phyloP scores from a whole-genome alignment of 2,888 invertebrate species.

The Drosophila glabriapex region DNA sequence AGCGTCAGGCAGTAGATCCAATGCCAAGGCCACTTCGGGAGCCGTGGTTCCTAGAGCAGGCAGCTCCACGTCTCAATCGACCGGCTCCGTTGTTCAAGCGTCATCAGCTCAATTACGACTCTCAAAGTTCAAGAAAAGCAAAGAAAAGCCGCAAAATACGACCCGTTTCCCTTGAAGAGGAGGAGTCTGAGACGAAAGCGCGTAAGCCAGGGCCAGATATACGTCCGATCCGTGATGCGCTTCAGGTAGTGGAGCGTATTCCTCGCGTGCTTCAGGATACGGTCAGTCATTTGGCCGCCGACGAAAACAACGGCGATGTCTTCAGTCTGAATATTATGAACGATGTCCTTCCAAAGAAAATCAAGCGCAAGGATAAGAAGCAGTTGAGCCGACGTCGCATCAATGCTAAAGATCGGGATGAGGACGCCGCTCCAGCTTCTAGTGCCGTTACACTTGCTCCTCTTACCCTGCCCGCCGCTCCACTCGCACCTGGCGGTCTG shows the following conservation, averaged over 20 bases:
- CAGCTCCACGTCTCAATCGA: slow-evolving; percentile 51
- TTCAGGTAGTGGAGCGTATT: slow-evolving; percentile 69
- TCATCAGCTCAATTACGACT: slow-evolving; percentile 13
- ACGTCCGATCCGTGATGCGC: slow-evolving; percentile 66
- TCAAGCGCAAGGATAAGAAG: slow-evolving; percentile 26
- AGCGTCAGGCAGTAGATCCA: slow-evolving; percentile 29
- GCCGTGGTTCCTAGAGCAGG: slow-evolving; percentile 67
- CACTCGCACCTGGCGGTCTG: slow-evolving; percentile 32
- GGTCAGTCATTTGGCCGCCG: slow-evolving; percentile 60
- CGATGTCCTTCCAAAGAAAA: slow-evolving; percentile 48
- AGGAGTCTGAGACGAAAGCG: slow-evolving; percentile 13
- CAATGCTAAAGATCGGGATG: background rate
- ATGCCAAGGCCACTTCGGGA: slow-evolving; percentile 26
- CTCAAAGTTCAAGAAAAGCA: slow-evolving; percentile 18
- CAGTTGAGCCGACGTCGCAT: slow-evolving; percentile 39
- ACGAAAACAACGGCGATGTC: slow-evolving; percentile 57
- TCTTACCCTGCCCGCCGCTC: slow-evolving; percentile 12
- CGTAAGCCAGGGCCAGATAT: slow-evolving; percentile 45
- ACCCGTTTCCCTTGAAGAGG: slow-evolving; percentile 33
- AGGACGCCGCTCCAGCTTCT: slow-evolving; percentile 10
- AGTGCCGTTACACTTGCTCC: slow-evolving; percentile 42
- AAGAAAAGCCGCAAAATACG: slow-evolving; percentile 34
- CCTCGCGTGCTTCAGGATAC: slow-evolving; percentile 71
- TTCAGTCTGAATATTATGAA: slow-evolving; percentile 71
- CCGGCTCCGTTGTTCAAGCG: slow-evolving; percentile 60